Conservation (phyloP, 2,797 vertebrate species). For the Adelosebastes latens region DNA sequence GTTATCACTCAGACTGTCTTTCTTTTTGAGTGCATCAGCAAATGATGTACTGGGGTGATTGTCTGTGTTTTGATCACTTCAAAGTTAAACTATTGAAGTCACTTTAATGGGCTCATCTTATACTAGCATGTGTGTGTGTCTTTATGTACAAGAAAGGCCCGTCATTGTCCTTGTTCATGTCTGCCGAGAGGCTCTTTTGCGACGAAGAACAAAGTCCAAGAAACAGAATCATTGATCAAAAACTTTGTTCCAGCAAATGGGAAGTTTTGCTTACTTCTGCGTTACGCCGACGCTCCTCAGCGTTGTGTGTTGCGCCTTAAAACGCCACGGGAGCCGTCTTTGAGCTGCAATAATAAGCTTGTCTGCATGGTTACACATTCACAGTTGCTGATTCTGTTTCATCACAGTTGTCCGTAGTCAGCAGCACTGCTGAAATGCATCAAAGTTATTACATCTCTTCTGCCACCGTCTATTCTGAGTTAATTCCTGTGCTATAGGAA, state of each 20-base stretch:
- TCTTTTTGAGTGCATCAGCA: background rate
- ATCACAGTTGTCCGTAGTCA: slow-evolving; percentile 26
- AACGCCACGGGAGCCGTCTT: slow-evolving; percentile 6
- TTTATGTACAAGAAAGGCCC: background rate
- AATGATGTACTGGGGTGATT: background rate
- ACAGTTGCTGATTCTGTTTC: slow-evolving; percentile 45
- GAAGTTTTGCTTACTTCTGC: slow-evolving; percentile 1
- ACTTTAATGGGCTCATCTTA: background rate
- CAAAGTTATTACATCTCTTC: slow-evolving; percentile 50
- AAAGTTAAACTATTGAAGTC: background rate
- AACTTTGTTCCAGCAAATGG: slow-evolving; percentile 1
- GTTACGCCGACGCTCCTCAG: background rate
- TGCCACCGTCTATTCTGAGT: background rate
- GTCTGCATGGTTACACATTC: slow-evolving; percentile 15
- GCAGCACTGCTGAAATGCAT: slow-evolving; percentile 33
- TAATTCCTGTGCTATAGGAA: slow-evolving; percentile 19
- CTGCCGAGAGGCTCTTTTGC: slow-evolving; percentile 5
- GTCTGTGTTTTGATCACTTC: background rate
- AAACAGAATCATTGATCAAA: slow-evolving; percentile 39
- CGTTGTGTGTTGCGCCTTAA: background rate
- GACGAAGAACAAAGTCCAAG: slow-evolving; percentile 15
- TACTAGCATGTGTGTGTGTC: background rate
- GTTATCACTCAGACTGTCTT: background rate
- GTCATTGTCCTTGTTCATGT: background rate
- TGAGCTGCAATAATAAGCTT: slow-evolving; percentile 34